These are phyloP conservation scores for Enteromius radiatus DNA, from an alignment of 2,797 vertebrate species.

Conservation along the genomic window DNA sequence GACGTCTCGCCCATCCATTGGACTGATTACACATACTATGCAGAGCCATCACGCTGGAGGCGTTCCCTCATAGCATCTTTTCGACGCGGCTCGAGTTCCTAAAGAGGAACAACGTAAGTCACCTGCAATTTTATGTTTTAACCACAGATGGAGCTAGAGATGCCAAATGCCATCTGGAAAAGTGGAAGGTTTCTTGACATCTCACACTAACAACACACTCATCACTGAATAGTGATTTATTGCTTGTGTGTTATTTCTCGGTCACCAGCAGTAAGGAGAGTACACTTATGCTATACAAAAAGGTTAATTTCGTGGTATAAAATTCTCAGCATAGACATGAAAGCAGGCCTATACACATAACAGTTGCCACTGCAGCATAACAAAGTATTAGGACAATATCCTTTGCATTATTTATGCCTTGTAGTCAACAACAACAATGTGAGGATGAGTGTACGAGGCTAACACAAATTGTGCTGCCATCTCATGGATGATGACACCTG, in stretches of 20 bases:
- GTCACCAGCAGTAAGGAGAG: background rate
- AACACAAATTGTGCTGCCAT: background rate
- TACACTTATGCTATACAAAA: background rate
- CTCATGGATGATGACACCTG: constrained; percentile 14
- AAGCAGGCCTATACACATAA: background rate
- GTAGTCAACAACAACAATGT: background rate
- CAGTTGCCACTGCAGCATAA: background rate
- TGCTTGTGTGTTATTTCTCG: background rate
- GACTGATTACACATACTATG: too few relatives aligned
- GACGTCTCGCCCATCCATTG: too few relatives aligned
- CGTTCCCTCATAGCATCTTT: too few relatives aligned
- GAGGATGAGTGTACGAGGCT: background rate
- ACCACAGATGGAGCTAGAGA: background rate
- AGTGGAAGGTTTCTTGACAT: background rate
- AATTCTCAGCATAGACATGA: background rate
- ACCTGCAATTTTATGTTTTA: background rate
- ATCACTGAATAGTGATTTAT: background rate
- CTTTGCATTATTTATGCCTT: constrained; percentile 3
- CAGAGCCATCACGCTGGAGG: too few relatives aligned
- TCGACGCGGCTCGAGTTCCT: too few relatives aligned
- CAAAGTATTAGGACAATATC: background rate
- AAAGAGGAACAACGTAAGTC: background rate
- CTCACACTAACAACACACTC: constrained; percentile 7
- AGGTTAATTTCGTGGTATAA: background rate
- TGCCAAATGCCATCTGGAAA: background rate